Evolutionary conservation across 2,888 invertebrate genomes (phyloP).

Genomic region (Eupithecia insigniata): DNA sequence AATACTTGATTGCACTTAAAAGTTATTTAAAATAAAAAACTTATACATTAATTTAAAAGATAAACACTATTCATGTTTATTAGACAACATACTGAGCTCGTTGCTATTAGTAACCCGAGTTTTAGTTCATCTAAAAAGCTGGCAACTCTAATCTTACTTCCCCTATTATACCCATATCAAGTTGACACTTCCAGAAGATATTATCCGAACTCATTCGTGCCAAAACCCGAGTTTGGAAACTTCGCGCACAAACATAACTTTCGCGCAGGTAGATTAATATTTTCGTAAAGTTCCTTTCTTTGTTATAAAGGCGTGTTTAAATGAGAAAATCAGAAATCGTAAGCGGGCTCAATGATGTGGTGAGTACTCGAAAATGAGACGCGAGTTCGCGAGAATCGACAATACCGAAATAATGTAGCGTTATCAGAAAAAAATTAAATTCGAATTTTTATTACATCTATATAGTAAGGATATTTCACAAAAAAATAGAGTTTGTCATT

Average conservation of each 20-base stretch:
- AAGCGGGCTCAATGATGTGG: neutral
- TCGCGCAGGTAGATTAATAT: conserved; percentile 58
- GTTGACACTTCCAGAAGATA: conserved; percentile 26
- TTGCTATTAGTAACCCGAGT: neutral
- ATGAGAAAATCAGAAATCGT: neutral
- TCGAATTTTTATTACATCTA: no score
- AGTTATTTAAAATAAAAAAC: no score
- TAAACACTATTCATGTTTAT: no score
- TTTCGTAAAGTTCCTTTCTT: conserved; percentile 55
- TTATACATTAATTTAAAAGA: no score
- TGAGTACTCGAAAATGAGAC: neutral
- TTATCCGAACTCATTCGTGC: conserved; percentile 22
- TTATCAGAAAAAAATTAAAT: no score
- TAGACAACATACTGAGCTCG: neutral
- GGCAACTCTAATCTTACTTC: conserved; percentile 5
- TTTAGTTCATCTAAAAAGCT: neutral
- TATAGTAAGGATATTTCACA: no score
- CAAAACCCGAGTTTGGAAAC: conserved; percentile 36
- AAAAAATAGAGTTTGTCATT: no score
- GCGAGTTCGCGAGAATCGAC: neutral
- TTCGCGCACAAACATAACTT: conserved; percentile 47
- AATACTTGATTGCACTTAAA: no score
- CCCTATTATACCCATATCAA: conserved; percentile 14
- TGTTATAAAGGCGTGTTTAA: conserved; percentile 46
- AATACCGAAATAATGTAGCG: neutral